Evolutionary conservation across 2,888 invertebrate species (phyloP).

Genomic region (Drosophila neotestacea): DNA sequence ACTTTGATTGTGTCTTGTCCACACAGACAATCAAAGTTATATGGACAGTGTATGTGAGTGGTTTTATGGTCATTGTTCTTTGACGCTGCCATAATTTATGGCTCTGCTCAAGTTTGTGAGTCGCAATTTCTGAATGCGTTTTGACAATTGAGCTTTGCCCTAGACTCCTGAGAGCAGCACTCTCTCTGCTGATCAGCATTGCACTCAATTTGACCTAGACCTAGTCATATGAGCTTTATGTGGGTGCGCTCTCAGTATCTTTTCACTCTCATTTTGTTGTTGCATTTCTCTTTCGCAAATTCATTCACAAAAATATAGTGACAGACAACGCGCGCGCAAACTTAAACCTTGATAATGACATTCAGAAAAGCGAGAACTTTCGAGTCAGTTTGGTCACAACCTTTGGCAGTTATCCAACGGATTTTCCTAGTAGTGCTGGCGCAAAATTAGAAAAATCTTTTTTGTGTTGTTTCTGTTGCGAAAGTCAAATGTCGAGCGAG

Average conservation of each 20-base stretch:
- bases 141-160: constrained; percentile 28
- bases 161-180: background rate
- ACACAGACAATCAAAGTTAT: constrained; percentile 29
- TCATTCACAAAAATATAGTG: constrained; percentile 70
- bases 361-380: constrained; percentile 47
- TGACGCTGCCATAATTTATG: constrained; percentile 54
- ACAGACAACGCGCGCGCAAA: constrained; percentile 40
- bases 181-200: constrained; percentile 35
- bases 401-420: constrained; percentile 75
- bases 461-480: constrained; percentile 21
- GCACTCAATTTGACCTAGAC: constrained; percentile 47
- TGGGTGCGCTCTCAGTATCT: constrained; percentile 12
- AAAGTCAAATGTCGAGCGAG: constrained; percentile 75
- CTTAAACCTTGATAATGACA: constrained; percentile 79
- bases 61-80: constrained; percentile 54
- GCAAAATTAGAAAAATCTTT: constrained; percentile 39
- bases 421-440: constrained; percentile 30
- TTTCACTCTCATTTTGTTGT: constrained; percentile 20
- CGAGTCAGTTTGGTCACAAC: constrained; percentile 62
- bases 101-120: constrained; percentile 26
- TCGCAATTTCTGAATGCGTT: constrained; percentile 40
- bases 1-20: constrained; percentile 56
- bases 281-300: constrained; percentile 32
- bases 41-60: constrained; percentile 26
- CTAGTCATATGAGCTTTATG: constrained; percentile 26